Evolutionary conservation across 2,888 invertebrate genomes (phyloP), one percentile per base, ranked within the genome.

Genomic region (Apamea crenata): DNA sequence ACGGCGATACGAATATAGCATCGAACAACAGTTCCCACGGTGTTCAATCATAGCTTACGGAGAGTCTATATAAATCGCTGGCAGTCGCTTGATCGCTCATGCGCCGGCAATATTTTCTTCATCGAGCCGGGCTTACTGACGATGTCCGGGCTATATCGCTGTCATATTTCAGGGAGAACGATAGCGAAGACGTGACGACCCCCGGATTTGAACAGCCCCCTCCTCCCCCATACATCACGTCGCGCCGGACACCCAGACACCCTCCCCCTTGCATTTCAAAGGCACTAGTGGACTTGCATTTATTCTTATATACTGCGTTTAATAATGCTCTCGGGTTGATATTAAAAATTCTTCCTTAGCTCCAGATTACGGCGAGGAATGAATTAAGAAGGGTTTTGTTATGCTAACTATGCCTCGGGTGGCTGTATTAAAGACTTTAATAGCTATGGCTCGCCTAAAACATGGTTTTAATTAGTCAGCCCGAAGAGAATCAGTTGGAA

Each of bases 141-240:
- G 95, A 95, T 93, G 94, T 92, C 89, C 91, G 93, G 90, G 93
- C 94, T 94, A 95, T 93, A 93, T 94, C 93, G 93, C 91, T 92
- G 94, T 95, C 96, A 96, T 95, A 96, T 94, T 94, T 94, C 93
- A 93, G 89, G 70, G 92, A 94, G 95, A 96, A 91, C 93, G 94
- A 96, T 95, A 93, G 95, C 90, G 85, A 86, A 85, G 92, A 95
- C 96, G 96, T 96, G 96, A 94, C 93, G 92, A 89, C 91, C 85
- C 85, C 85, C 81, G 84, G 85, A 85, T 85, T 88, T 83, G 73
- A 86, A 85, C 87, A 83, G 88, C 87, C 80, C 82, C 89, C 68
- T 32, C 59, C 67, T 53, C 74, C 69, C 87, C 85, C 88, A 92
- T 93, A 91, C 90, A 91, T 91, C 91, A 91, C 87, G 88, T 89